Percentiles rank a stretch among this genome's conserved stretches.
Conservation (phyloP, 2,113 vertebrate species). For the Xenopus laevis region DNA sequence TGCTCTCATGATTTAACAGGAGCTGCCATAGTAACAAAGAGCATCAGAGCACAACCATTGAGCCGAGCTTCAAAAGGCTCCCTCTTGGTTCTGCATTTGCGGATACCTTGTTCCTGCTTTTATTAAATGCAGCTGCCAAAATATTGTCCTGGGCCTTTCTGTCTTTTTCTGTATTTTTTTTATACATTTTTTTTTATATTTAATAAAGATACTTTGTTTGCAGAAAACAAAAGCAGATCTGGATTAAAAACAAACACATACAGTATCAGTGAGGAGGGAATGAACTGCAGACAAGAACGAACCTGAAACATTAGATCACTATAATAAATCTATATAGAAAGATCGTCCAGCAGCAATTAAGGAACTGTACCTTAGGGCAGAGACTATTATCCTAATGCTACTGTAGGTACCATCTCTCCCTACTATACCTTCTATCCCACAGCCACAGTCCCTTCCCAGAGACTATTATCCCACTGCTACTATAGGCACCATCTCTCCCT, state of each 20-base stretch:
- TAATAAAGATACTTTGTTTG: conserved; percentile 15
- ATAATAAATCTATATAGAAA: no score
- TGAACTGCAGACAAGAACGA: no score
- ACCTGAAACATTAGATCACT: no score
- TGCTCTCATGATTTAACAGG: conserved; percentile 3
- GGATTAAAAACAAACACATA: neutral
- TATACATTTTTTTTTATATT: neutral
- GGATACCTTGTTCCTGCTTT: conserved; percentile 1
- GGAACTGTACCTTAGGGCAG: no score
- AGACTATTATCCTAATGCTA: no score
- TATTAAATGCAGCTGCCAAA: conserved; percentile 19
- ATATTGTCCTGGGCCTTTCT: conserved; percentile 35
- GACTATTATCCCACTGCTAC: no score
- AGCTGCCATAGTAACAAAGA: conserved; percentile 36
- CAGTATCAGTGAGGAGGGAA: neutral
- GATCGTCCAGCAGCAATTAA: no score
- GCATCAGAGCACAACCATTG: conserved; percentile 10
- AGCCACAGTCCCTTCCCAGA: no score
- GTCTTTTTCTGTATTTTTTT: neutral
- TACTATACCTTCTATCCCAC: no score
- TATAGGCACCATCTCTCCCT: no score
- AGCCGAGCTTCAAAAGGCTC: conserved; percentile 30
- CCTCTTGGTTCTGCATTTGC: neutral
- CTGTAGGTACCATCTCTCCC: no score
- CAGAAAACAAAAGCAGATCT: conserved; percentile 18